Percentiles rank a stretch among this genome's conserved stretches.
Conservation (phyloP, 2,888 invertebrate species). For the Oxytorus armatus region DNA sequence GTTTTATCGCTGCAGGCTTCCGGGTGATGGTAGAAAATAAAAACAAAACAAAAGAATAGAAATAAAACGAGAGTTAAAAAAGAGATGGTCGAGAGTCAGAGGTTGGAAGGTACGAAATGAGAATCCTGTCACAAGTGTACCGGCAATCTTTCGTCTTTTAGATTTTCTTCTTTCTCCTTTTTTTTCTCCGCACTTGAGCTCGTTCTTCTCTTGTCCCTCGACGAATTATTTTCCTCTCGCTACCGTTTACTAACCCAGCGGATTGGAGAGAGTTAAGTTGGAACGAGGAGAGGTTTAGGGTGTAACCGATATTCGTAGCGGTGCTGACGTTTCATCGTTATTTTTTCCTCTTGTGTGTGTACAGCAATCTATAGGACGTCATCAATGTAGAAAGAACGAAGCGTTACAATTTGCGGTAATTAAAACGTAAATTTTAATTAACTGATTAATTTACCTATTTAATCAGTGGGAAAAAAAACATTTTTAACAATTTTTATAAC, state of each 20-base stretch:
- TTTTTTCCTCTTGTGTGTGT: no score
- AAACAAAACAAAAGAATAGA: not conserved
- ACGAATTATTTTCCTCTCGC: not conserved
- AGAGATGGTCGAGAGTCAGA: conserved; percentile 11
- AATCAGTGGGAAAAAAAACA: no score
- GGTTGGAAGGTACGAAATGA: conserved; percentile 9
- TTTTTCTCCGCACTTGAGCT: not conserved
- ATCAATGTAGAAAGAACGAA: no score
- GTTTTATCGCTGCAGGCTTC: conserved; percentile 6
- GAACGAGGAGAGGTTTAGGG: no score
- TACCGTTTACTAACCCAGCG: not conserved
- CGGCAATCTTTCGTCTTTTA: not conserved
- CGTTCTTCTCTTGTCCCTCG: not conserved
- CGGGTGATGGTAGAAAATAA: conserved; percentile 1
- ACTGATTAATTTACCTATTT: no score
- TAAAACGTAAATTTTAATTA: no score
- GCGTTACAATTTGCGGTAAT: no score
- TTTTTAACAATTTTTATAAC: no score
- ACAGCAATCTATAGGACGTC: no score
- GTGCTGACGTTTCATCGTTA: no score
- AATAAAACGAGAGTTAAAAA: not conserved
- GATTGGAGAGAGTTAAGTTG: not conserved
- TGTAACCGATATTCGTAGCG: no score
- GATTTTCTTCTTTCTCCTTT: not conserved
- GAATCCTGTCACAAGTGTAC: conserved; percentile 18